Evolutionary conservation across 92 coral and sea anemone genomes (phyloP).

Genomic region (Diadumene lineata): DNA sequence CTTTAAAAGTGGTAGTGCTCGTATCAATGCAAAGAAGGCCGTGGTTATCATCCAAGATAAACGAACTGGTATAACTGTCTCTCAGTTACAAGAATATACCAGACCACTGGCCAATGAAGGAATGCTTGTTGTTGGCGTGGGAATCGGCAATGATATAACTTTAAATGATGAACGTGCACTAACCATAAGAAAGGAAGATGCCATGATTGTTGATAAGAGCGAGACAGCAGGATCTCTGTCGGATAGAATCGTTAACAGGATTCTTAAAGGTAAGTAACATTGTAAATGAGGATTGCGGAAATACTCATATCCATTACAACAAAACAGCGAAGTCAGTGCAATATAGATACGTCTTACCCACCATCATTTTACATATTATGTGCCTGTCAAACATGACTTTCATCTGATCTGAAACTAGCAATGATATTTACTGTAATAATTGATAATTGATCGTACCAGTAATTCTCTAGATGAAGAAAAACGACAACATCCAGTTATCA

Average conservation of each 20-base stretch:
- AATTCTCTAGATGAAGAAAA: too few relatives aligned
- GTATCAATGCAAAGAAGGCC: slow-evolving; percentile 25
- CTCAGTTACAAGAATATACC: not conserved
- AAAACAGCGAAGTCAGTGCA: too few relatives aligned
- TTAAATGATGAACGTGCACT: slow-evolving; percentile 10
- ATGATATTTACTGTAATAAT: too few relatives aligned
- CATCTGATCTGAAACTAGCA: too few relatives aligned
- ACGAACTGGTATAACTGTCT: slow-evolving; percentile 5
- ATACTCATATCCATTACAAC: too few relatives aligned
- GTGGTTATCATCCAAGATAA: slow-evolving; percentile 27
- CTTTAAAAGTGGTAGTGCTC: slow-evolving; percentile 14
- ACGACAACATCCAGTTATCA: too few relatives aligned
- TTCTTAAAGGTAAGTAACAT: slow-evolving; percentile 22
- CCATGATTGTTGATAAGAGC: not conserved
- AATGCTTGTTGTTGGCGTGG: slow-evolving; percentile 20
- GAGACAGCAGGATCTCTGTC: slow-evolving; percentile 20
- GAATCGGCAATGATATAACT: slow-evolving; percentile 21
- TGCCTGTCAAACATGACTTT: too few relatives aligned
- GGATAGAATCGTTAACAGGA: slow-evolving; percentile 17
- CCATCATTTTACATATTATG: too few relatives aligned
- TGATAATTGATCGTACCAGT: too few relatives aligned
- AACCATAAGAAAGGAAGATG: slow-evolving; percentile 22
- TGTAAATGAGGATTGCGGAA: too few relatives aligned
- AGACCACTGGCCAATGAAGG: slow-evolving; percentile 19
- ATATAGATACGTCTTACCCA: too few relatives aligned